Conservation (phyloP, 2,113 vertebrate genomes). For the Epinephelus moara region DNA sequence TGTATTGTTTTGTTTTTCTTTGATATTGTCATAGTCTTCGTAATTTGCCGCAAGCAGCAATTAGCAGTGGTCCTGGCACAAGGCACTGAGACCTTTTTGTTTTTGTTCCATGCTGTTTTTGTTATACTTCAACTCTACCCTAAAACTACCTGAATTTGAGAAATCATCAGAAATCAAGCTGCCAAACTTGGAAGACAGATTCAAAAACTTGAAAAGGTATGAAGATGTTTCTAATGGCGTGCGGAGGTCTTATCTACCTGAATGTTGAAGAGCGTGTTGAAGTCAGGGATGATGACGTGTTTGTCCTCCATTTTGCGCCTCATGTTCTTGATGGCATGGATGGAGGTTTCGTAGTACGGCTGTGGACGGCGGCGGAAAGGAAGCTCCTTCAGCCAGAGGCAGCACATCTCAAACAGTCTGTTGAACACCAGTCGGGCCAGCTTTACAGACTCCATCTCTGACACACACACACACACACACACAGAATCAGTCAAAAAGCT, state of each 20-base stretch:
- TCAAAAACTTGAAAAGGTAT: too few relatives aligned
- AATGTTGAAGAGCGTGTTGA: constrained; percentile 97
- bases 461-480: constrained; percentile 35
- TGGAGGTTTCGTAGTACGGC: constrained; percentile 97
- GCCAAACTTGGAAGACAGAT: too few relatives aligned
- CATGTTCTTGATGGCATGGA: constrained; percentile 99
- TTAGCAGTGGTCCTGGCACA: too few relatives aligned
- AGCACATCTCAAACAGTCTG: constrained; percentile 93
- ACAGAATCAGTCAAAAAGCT: neutral
- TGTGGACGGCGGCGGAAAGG: constrained; percentile 91
- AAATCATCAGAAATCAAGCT: too few relatives aligned
- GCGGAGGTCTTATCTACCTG: constrained; percentile 27
- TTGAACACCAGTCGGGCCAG: constrained; percentile 92
- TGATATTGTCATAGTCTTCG: too few relatives aligned
- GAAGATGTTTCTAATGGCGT: too few relatives aligned
- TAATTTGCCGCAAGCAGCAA: too few relatives aligned
- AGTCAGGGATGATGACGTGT: constrained; percentile 97
- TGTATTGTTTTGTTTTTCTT: too few relatives aligned
- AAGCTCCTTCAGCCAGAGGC: constrained; percentile 94
- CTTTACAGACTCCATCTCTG: constrained; percentile 94
- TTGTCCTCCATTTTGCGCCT: constrained; percentile 99
- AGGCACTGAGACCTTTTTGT: too few relatives aligned
- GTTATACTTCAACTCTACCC: too few relatives aligned
- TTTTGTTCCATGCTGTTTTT: too few relatives aligned
- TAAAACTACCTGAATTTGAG: too few relatives aligned